These are phyloP conservation scores for Aulostomus chinensis DNA, from an alignment of 2,797 vertebrate species.

Conservation along the genomic window DNA sequence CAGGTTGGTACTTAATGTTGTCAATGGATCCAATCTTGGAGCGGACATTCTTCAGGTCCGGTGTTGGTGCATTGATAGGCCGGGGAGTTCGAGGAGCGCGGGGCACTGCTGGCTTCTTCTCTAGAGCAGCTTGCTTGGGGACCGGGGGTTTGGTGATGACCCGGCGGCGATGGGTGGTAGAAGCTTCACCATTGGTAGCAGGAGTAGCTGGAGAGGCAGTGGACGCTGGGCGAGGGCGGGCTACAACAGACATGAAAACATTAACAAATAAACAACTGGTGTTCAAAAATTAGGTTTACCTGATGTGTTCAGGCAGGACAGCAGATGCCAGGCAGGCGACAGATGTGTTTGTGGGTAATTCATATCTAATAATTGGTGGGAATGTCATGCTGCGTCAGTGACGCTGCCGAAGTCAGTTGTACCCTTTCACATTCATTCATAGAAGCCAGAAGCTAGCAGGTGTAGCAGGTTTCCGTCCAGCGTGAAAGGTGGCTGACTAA, in stretches of 20 bases:
- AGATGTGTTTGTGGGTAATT: too few relatives aligned
- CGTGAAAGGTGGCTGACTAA: too few relatives aligned
- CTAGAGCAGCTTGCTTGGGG: slow-evolving; percentile 74
- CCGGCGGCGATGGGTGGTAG: slow-evolving; percentile 59
- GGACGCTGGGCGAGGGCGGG: slow-evolving; percentile 62
- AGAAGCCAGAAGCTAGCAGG: too few relatives aligned
- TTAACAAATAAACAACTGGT: not conserved
- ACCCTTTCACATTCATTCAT: too few relatives aligned
- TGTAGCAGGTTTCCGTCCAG: too few relatives aligned
- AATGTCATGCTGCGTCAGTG: too few relatives aligned
- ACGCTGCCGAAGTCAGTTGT: too few relatives aligned
- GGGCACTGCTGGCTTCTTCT: slow-evolving; percentile 79
- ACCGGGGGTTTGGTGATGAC: slow-evolving; percentile 83
- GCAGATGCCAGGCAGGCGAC: too few relatives aligned
- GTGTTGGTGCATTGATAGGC: slow-evolving; percentile 77
- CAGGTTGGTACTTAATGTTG: slow-evolving; percentile 99
- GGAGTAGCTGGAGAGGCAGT: slow-evolving; percentile 62
- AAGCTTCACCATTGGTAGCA: slow-evolving; percentile 65
- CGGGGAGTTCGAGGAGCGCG: slow-evolving; percentile 76
- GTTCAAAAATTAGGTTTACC: too few relatives aligned
- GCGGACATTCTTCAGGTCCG: slow-evolving; percentile 90
- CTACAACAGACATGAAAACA: slow-evolving; percentile 10
- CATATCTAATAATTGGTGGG: too few relatives aligned
- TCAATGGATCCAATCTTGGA: slow-evolving; percentile 98
- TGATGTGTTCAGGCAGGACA: too few relatives aligned